Conservation (phyloP, 2,797 vertebrate genomes). For the Pelodytes ibericus region DNA sequence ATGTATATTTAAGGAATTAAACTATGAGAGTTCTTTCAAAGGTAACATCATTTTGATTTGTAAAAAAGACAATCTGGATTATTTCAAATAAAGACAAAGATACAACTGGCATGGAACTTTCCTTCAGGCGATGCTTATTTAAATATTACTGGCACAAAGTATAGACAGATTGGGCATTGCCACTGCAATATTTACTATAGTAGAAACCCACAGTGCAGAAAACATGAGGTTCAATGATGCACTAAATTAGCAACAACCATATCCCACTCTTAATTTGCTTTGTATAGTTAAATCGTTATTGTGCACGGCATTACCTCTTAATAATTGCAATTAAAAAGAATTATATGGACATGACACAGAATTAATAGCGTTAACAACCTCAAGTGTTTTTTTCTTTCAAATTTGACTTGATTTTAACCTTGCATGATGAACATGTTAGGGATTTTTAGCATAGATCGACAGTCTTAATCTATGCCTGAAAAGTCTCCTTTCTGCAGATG, state of each 20-base stretch:
- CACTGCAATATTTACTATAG: slow-evolving; percentile 86
- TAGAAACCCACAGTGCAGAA: slow-evolving; percentile 93
- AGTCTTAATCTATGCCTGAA: too few relatives aligned
- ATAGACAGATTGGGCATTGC: slow-evolving; percentile 95
- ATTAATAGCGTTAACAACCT: slow-evolving; percentile 43
- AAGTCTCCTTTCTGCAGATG: too few relatives aligned
- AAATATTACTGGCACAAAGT: slow-evolving; percentile 93
- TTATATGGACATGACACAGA: slow-evolving; percentile 41
- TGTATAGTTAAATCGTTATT: slow-evolving; percentile 68
- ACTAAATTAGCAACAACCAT: slow-evolving; percentile 99
- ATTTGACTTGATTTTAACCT: slow-evolving; percentile 36
- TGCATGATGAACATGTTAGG: slow-evolving; percentile 17
- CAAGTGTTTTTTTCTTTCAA: slow-evolving; percentile 7
- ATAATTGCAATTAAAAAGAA: slow-evolving; percentile 56
- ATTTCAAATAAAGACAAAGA: slow-evolving; percentile 81
- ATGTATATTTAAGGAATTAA: slow-evolving; percentile 54
- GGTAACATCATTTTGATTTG: slow-evolving; percentile 61
- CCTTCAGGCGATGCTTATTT: slow-evolving; percentile 93
- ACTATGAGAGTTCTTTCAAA: slow-evolving; percentile 65
- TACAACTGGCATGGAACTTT: slow-evolving; percentile 81
- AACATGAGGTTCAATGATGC: slow-evolving; percentile 96
- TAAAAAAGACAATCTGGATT: slow-evolving; percentile 73
- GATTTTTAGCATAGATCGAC: too few relatives aligned
- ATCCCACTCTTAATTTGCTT: slow-evolving; percentile 91
- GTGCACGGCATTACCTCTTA: slow-evolving; percentile 38